Evolutionary conservation across 2,113 vertebrate genomes (phyloP).

Genomic region (Myiagra hebetior): DNA sequence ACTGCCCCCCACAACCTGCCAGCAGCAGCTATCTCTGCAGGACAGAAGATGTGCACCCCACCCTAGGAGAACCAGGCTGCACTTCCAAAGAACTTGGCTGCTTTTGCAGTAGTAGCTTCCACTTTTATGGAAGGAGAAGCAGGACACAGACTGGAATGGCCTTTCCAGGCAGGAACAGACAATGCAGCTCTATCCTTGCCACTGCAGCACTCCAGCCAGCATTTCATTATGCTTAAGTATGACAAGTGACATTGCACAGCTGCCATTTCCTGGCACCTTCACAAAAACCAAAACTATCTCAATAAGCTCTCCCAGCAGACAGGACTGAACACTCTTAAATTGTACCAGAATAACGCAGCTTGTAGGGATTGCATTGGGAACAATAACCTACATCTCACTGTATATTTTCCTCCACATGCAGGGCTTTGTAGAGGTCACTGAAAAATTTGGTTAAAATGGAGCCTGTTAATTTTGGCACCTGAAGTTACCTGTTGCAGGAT

Average conservation of each 20-base stretch:
- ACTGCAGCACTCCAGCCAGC: not conserved
- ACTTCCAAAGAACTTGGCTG: not conserved
- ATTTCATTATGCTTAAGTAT: not conserved
- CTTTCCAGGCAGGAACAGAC: not conserved
- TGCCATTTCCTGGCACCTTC: not conserved
- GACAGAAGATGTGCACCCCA: not conserved
- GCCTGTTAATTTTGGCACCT: not conserved
- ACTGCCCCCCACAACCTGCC: fast-evolving
- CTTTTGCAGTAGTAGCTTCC: not conserved
- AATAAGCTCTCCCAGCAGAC: not conserved
- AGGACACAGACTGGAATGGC: not conserved
- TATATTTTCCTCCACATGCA: fast-evolving
- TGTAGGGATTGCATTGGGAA: not conserved
- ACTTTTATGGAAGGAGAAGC: not conserved
- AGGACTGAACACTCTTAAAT: not conserved
- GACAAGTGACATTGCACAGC: not conserved
- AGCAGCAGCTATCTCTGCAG: not conserved
- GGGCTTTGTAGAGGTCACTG: not conserved
- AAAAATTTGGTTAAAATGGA: not conserved
- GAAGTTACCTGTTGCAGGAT: not conserved
- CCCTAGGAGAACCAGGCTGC: not conserved
- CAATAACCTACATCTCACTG: not conserved
- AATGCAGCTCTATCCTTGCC: not conserved
- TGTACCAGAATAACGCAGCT: not conserved
- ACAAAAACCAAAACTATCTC: not conserved